Conservation (phyloP, 1,140 invertebrate species). For the Mycetomoellerius zeteki region DNA sequence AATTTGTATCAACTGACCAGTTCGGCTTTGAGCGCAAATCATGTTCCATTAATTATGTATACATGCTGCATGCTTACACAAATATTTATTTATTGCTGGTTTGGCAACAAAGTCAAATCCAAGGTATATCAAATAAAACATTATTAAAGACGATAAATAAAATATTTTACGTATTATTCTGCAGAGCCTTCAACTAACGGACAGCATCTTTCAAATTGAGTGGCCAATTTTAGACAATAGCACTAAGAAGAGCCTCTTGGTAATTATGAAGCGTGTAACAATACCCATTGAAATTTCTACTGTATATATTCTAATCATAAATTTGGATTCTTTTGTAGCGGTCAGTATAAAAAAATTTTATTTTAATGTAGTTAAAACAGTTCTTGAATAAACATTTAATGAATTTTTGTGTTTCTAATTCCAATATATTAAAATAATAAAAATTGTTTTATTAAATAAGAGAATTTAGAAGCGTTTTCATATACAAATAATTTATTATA, state of each 20-base stretch:
- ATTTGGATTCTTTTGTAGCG: constrained; percentile 48
- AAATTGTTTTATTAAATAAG: no score
- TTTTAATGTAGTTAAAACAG: no score
- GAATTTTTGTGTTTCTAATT: no score
- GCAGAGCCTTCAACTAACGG: constrained; percentile 29
- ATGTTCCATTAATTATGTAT: constrained; percentile 54
- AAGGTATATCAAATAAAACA: constrained; percentile 28
- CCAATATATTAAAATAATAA: no score
- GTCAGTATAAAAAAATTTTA: constrained; percentile 44
- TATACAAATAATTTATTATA: no score
- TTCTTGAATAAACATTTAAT: no score
- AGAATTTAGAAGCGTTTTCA: no score
- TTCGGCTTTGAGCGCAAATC: constrained; percentile 83
- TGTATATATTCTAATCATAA: constrained; percentile 15
- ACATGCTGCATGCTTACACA: constrained; percentile 69
- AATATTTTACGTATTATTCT: not conserved
- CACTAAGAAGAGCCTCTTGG: not conserved
- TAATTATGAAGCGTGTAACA: constrained; percentile 56
- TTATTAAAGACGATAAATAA: not conserved
- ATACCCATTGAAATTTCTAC: constrained; percentile 52
- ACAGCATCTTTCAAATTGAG: constrained; percentile 39
- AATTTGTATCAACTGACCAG: constrained; percentile 53
- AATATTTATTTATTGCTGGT: constrained; percentile 88
- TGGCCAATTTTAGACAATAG: constrained; percentile 4
- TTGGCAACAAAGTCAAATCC: constrained; percentile 86